Evolutionary conservation across 2,888 invertebrate genomes (phyloP), one percentile per base, ranked within the genome.

Genomic region (Leistus spinibarbis): DNA sequence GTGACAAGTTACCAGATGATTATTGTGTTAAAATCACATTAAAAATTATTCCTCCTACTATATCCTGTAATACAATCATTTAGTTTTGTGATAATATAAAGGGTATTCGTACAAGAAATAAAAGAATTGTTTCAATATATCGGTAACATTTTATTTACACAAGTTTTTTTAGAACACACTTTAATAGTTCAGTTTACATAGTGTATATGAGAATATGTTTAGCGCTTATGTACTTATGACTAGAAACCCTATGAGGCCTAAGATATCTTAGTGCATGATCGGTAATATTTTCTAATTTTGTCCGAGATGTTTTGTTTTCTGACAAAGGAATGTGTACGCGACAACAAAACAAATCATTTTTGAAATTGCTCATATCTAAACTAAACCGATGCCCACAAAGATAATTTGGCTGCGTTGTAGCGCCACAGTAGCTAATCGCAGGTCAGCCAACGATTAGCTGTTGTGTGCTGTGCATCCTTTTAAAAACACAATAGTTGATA

Each of bases 191-290:
- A 54, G 72, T 66, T 68, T 68, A 72, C 66, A 71, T 71, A 71
- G 64, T 68, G 68, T 57, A 72, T 72, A 72, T 72, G 66, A 66
- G 72, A 71, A 66, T 72, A 54, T 56, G 23, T 56, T 60, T 66
- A 66, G 27, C 60, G 67, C 69, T 75, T 82, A 84, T 84, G 83
- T 82, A 83, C 83, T 83, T 84, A 84, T 84, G 84, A 84, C 84
- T 84, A 84, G 84, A 84, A 82, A 83, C 81, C 81, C 82, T 83
- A 84, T 82, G 57, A 72, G 72, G 66, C 72, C 57, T 72, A 72
- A 66, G 66, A 71, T 64, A 68, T 62, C 66, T 66, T 75, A 62
- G 68, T 74, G 68, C 68, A 67, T 68, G 74, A 62, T 74, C 74
- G 54, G 65, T 53, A 40, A 40, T 7, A 40, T 40, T 1, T 10